Conservation (phyloP, 2,113 vertebrate genomes). For the Notothenia coriiceps region DNA sequence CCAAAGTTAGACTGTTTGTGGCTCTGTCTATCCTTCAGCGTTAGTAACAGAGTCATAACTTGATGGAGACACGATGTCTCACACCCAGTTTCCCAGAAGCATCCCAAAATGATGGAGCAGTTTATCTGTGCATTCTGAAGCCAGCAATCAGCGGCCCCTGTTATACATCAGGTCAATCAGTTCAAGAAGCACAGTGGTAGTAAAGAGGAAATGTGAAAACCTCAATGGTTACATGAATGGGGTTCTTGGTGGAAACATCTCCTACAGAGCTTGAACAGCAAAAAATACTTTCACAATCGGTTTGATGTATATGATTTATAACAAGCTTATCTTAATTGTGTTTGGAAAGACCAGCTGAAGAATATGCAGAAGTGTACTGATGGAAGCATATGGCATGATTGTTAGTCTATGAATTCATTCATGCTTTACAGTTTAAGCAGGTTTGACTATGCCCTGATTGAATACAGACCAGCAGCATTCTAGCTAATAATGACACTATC, state of each 20-base stretch:
- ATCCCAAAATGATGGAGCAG: slow-evolving; percentile 31
- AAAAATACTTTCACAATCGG: not conserved
- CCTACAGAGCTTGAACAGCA: not conserved
- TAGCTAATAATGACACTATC: slow-evolving; percentile 35
- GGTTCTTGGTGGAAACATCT: slow-evolving; percentile 11
- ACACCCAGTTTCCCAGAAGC: slow-evolving; percentile 66
- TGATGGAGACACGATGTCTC: slow-evolving; percentile 64
- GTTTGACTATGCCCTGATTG: slow-evolving; percentile 2
- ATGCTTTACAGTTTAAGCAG: not conserved
- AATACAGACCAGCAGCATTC: slow-evolving; percentile 24
- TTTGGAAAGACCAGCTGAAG: not conserved
- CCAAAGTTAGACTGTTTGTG: slow-evolving; percentile 38
- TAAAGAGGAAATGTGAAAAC: slow-evolving; percentile 25
- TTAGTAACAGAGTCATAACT: slow-evolving; percentile 40
- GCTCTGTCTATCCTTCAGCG: slow-evolving; percentile 21
- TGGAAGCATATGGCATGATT: not conserved
- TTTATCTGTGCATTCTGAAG: slow-evolving; percentile 42
- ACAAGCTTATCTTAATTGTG: not conserved
- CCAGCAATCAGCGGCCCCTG: slow-evolving; percentile 13
- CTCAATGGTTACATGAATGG: not conserved
- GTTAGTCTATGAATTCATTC: not conserved
- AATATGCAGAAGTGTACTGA: not conserved
- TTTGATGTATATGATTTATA: not conserved
- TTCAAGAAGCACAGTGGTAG: not conserved
- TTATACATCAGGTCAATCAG: not conserved